Evolutionary conservation across 2,888 invertebrate species (phyloP).

Genomic region (Flexamia atlantica): DNA sequence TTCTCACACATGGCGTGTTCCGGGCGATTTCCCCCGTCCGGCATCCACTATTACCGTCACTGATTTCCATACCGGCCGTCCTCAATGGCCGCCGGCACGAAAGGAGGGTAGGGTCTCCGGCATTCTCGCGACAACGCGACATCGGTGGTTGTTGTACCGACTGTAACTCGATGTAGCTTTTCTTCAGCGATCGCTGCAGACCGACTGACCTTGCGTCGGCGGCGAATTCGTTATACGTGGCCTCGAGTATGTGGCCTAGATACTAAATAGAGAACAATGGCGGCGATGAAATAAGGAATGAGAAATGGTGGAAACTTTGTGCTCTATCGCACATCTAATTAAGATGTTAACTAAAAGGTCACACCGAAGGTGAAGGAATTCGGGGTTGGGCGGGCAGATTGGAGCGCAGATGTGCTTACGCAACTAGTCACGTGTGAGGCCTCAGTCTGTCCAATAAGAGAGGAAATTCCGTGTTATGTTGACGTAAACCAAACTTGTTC

Average conservation of each 20-base stretch:
- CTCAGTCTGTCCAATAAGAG: too few species aligned
- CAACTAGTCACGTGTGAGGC: background rate
- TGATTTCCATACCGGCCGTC: constrained; percentile 42
- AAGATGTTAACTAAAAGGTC: constrained; percentile 39
- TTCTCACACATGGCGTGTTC: constrained; percentile 52
- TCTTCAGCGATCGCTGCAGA: background rate
- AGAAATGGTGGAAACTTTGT: constrained; percentile 33
- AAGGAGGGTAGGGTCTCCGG: constrained; percentile 2
- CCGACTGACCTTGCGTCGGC: constrained; percentile 12
- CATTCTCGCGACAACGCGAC: background rate
- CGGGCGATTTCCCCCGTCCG: constrained; percentile 36
- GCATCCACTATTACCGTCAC: constrained; percentile 36
- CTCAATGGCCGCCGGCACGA: constrained; percentile 42
- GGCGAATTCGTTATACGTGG: constrained; percentile 4
- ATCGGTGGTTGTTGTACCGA: background rate
- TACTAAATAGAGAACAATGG: constrained; percentile 43
- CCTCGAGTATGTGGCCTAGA: constrained; percentile 43
- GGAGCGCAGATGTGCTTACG: background rate
- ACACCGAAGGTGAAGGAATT: constrained; percentile 43
- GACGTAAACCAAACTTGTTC: too few species aligned
- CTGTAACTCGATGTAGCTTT: background rate
- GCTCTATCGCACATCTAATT: constrained; percentile 33
- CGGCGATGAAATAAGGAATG: constrained; percentile 26
- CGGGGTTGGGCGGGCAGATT: constrained; percentile 33
- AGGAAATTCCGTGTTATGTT: too few species aligned